Conservation (phyloP, 1,140 invertebrate genomes). For the Drosophila ficusphila region DNA sequence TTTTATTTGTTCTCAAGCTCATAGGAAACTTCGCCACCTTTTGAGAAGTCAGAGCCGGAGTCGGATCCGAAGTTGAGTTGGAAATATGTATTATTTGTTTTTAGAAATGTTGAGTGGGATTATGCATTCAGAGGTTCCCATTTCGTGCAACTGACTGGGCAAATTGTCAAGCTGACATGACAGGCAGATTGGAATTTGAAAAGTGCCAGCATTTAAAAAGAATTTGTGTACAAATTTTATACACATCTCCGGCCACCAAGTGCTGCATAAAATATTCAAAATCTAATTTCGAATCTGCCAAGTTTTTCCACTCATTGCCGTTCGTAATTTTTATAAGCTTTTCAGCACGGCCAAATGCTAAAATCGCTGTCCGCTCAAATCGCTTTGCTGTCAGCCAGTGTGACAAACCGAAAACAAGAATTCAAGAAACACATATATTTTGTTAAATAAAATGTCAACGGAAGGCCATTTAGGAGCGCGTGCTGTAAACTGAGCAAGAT, state of each 20-base stretch:
- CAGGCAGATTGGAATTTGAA: constrained; percentile 68
- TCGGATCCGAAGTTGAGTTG: no score
- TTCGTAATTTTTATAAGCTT: constrained; percentile 75
- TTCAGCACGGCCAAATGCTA: constrained; percentile 62
- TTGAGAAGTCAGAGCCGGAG: constrained; percentile 15
- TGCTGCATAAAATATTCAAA: constrained; percentile 76
- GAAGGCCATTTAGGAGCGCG: constrained; percentile 56
- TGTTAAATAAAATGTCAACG: constrained; percentile 74
- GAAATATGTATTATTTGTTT: constrained; percentile 46
- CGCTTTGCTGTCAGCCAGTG: constrained; percentile 57
- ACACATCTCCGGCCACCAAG: constrained; percentile 64
- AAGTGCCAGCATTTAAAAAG: constrained; percentile 73
- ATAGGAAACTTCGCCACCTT: constrained; percentile 13
- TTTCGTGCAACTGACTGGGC: constrained; percentile 65
- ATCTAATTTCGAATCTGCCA: constrained; percentile 73
- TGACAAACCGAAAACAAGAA: constrained; percentile 67
- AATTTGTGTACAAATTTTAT: constrained; percentile 69
- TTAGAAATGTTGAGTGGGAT: constrained; percentile 22
- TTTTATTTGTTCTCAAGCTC: constrained; percentile 30
- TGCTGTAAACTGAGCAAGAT: constrained; percentile 70
- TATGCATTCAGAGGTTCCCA: constrained; percentile 44
- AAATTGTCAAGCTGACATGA: constrained; percentile 76
- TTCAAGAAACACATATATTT: constrained; percentile 39
- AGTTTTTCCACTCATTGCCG: constrained; percentile 18
- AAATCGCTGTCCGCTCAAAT: constrained; percentile 76